Percentiles rank a stretch among this genome's conserved stretches.
Evolutionary conservation across 2,113 vertebrate genomes (phyloP).

Genomic region (Leuciscus idus): DNA sequence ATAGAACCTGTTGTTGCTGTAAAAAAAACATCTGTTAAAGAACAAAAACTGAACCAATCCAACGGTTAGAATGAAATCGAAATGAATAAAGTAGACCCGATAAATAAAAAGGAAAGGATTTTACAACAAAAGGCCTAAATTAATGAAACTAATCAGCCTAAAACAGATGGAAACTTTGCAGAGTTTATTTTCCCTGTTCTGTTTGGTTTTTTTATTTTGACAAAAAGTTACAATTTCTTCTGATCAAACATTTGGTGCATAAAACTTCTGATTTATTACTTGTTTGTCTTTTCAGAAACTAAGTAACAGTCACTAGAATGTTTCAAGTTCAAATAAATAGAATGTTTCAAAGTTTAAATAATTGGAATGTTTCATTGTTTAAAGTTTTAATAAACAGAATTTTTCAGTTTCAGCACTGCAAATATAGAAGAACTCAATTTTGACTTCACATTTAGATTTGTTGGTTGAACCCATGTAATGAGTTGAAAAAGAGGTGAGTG

Average conservation of each 20-base stretch:
- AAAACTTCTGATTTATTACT: background rate
- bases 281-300: slow-evolving; percentile 8
- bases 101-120: background rate
- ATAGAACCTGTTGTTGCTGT: background rate
- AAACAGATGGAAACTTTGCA: background rate
- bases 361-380: slow-evolving; percentile 6
- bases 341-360: background rate
- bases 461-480: background rate
- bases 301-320: background rate
- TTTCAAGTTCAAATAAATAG: slow-evolving; percentile 12
- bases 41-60: background rate
- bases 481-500: background rate
- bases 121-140: background rate
- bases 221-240: background rate
- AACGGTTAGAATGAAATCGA: background rate
- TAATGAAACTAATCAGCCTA: background rate
- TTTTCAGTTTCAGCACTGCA: background rate
- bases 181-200: background rate
- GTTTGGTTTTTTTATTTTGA: background rate
- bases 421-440: background rate
- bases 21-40: background rate
- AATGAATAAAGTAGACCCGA: background rate
- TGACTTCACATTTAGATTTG: background rate
- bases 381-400: slow-evolving; percentile 1
- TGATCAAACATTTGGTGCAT: slow-evolving; percentile 3